Base-by-base conservation (phyloP, 2,888 invertebrate species). In the Opisthograptis luteolata region DNA sequence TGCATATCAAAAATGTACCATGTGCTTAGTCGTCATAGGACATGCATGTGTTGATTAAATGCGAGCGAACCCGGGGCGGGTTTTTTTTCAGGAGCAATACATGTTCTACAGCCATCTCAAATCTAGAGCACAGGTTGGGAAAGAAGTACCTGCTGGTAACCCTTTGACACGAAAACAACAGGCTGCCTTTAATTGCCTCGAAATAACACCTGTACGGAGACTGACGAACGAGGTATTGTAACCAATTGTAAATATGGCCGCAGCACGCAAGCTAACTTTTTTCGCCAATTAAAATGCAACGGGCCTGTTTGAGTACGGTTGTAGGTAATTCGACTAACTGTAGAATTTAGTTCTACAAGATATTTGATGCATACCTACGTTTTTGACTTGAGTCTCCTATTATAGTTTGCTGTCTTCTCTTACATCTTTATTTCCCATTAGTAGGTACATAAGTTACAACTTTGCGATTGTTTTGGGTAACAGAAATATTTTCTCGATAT, bases 161-260 rank as follows among this genome's bases (percentile, higher is more conserved):
- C 17, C 24, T 37, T 2, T 13, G 9, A 25, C 14, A 32, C 10
- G 60, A 64, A 79, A 78, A 76, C 68, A 58, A 59, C 58, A 54
- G 36, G 48, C 58, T 60, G 63, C 49, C 55, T 52, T 57, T 64
- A 62, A 60, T 61, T 62, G 63, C 63, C 70, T 64, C 64, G 62
- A 73, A 67, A 52, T 43, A 48, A 37, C 44, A 43, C 46, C 30
- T 36, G 36, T 42, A 68, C 60, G 51, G 40, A 62, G 52, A 41
- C 57, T 43, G 58, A 58, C 60, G 45, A 63, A 55, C 60, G 48
- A 56, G 55, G 59, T 49, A n/a, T n/a, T n/a, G n/a, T n/a, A 60
- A 52, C 25, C 46, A 55, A 44, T 58, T 45, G 60, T 59, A 60
- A 70, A 64, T 58, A 56, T 43, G 57, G 49, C 35, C 48, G 40